Evolutionary conservation across 1,140 invertebrate species (phyloP).

Genomic region (Solenopsis invicta): DNA sequence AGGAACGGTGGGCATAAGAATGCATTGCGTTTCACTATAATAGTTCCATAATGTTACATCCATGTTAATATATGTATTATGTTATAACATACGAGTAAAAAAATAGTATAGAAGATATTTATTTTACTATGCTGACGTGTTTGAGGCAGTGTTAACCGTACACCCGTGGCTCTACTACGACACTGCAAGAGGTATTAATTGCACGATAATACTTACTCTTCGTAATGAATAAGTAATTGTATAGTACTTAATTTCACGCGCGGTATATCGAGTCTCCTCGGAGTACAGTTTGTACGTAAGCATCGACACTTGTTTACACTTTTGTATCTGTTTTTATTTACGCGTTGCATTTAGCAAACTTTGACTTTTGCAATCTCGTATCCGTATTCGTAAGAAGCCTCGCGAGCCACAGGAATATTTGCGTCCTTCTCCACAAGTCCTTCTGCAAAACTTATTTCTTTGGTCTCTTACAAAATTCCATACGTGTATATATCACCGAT

Average conservation of each 20-base stretch:
- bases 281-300: background rate
- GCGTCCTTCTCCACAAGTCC: conserved; percentile 62
- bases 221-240: conserved; percentile 59
- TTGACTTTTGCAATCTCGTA: conserved; percentile 25
- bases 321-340: conserved; percentile 43
- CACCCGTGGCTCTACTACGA: conserved; percentile 80
- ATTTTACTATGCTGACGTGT: conserved; percentile 83
- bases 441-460: conserved; percentile 14
- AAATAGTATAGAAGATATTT: conserved; percentile 83
- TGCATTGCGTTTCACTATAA: conserved; percentile 67
- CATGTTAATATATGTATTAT: conserved; percentile 81
- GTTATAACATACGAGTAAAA: conserved; percentile 78
- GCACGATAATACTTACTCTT: conserved; percentile 63
- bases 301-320: conserved; percentile 35
- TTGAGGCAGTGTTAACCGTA: conserved; percentile 80
- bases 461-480: conserved; percentile 50
- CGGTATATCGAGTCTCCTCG: background rate
- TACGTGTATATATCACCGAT: conserved; percentile 80
- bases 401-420: conserved; percentile 65
- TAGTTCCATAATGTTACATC: conserved; percentile 82
- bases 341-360: conserved; percentile 1
- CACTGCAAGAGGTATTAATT: conserved; percentile 62
- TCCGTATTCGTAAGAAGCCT: background rate
- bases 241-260: conserved; percentile 73
- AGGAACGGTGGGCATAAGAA: conserved; percentile 30